A percentile compares a stretch with the other conserved stretches of the same genome.
These are phyloP conservation scores for Phortica variegata DNA, from an alignment of 1,140 invertebrate species.

Conservation along the genomic window DNA sequence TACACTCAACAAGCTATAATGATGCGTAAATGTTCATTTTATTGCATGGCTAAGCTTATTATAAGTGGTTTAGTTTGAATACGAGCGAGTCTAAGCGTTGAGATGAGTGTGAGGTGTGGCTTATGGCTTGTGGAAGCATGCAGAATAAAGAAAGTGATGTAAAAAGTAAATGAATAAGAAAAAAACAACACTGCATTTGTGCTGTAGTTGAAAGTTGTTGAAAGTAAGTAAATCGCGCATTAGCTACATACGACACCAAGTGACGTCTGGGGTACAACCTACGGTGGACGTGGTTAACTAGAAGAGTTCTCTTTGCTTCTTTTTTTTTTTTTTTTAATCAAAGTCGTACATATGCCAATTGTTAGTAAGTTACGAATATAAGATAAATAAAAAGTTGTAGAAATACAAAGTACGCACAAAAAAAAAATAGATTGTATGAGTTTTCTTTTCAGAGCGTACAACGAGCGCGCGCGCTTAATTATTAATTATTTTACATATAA, in stretches of 20 bases:
- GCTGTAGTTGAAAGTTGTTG: constrained; percentile 20
- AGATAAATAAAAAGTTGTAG: neutral
- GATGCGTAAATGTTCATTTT: no score
- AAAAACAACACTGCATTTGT: constrained; percentile 1
- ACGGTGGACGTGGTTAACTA: constrained; percentile 13
- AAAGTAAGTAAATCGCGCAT: no score
- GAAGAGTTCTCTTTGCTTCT: neutral
- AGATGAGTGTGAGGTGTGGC: neutral
- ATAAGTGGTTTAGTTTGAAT: no score
- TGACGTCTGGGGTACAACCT: constrained; percentile 50
- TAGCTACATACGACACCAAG: constrained; percentile 37
- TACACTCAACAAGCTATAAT: no score
- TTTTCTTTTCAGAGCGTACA: neutral
- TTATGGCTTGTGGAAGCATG: neutral
- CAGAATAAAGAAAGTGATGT: constrained; percentile 6
- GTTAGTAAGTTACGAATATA: neutral
- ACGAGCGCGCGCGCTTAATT: neutral
- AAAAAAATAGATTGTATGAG: neutral
- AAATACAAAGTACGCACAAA: neutral
- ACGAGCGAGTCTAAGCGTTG: constrained; percentile 11
- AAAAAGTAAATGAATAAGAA: constrained; percentile 3
- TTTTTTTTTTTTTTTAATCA: constrained; percentile 6
- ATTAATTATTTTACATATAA: constrained; percentile 1
- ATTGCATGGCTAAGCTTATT: no score
- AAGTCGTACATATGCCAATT: constrained; percentile 7